Evolutionary conservation across 2,888 invertebrate genomes (phyloP).

Genomic region (Atethmia centrago): DNA sequence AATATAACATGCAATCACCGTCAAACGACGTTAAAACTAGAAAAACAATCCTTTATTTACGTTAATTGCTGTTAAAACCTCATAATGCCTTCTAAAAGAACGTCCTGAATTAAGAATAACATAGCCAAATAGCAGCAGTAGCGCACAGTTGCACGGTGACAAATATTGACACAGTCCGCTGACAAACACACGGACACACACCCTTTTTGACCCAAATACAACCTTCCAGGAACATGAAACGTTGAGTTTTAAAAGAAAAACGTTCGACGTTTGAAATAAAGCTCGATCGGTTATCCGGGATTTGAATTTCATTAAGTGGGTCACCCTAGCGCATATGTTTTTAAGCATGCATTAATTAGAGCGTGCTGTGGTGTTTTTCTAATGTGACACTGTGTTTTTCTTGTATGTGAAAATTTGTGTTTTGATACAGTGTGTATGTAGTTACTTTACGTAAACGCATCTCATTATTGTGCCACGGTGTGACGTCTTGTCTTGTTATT

Average conservation of each 20-base stretch:
- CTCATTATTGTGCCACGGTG: constrained; percentile 11
- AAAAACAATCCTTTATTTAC: constrained; percentile 21
- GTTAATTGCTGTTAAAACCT: constrained; percentile 46
- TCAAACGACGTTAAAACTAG: constrained; percentile 18
- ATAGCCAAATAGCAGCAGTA: constrained; percentile 45
- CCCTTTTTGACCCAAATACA: constrained; percentile 81
- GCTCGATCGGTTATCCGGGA: constrained; percentile 65
- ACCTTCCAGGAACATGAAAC: constrained; percentile 74
- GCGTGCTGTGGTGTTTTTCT: constrained; percentile 33
- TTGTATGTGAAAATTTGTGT: constrained; percentile 20
- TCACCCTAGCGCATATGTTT: constrained; percentile 51
- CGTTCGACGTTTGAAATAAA: constrained; percentile 38
- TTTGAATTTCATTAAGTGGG: constrained; percentile 66
- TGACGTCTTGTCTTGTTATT: constrained; percentile 11
- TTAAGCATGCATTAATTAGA: constrained; percentile 1
- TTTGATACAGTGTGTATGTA: constrained; percentile 30
- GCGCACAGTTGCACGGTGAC: constrained; percentile 69
- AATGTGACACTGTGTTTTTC: constrained; percentile 9
- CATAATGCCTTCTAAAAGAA: constrained; percentile 59
- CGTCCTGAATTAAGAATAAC: constrained; percentile 51
- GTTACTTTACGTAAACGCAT: constrained; percentile 14
- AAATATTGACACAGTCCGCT: constrained; percentile 79
- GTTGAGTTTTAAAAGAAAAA: constrained; percentile 54
- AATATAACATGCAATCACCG: constrained; percentile 1
- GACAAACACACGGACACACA: constrained; percentile 69